Base-by-base conservation (phyloP, 2,113 vertebrate genomes). In the Grammomys dolichurus region DNA sequence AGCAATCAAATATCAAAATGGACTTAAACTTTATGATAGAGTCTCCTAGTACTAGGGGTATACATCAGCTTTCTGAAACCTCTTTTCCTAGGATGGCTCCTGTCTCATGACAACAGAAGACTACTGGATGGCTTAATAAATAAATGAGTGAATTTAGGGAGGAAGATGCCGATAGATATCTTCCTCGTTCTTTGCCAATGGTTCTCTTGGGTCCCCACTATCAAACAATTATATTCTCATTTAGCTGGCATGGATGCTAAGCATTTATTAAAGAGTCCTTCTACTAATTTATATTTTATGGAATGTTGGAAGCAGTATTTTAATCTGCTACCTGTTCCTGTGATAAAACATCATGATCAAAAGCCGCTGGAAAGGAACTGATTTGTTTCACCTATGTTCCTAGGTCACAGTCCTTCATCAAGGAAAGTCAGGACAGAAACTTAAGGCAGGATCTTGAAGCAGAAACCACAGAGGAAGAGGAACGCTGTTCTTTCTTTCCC, bases 11-110 rank as follows among this genome's bases (percentile, higher is more conserved):
- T 56, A 78, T 60, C 26, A 69, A 60, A 81, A 65, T 93, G 13
- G 48, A 93, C 56, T 93, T 46, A 85, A 51, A 93, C 20, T 84
- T n/a, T 89, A 58, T 69, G n/a, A 46, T 46, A 65, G 81, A 46
- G 81, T 16, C 11, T 26, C 43, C 22, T 28, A 65, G 22, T 7
- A 43, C 81, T 63, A 60, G n/a, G 40, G 26, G 24, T 26, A 85
- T 22, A 85, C 26, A 2, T 24, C 24, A 85, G 4, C 40, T 65
- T 46, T 33, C 58, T 28, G 20, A 16, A 14, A 65, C 58, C 14
- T 60, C 58, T 60, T 60, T 58, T 58, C 16, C 58, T 60, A 1
- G 58, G 20, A 60, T 60, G 20, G 81, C 22, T 65, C 81, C n/a
- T 51, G 6, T 87, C 63, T 69, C 63, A 48, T 36, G 63, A 33